Evolutionary conservation across 2,113 vertebrate species (phyloP).

Genomic region (Illadopsis cleaveri): DNA sequence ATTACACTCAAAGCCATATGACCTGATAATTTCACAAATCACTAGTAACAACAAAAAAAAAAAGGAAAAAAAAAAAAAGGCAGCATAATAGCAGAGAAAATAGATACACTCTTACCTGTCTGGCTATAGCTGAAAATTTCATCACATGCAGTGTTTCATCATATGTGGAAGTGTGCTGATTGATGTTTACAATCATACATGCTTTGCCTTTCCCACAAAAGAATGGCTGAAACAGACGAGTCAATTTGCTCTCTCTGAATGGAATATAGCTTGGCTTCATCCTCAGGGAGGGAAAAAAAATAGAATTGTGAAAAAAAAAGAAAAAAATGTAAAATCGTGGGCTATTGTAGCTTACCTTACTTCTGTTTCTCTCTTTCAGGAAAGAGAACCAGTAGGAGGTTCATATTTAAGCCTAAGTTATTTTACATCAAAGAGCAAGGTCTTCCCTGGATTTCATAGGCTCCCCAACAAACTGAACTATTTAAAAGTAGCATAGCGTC

Average conservation of each 20-base stretch:
- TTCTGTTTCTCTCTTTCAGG: background rate
- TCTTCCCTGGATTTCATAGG: background rate
- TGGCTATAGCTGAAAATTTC: constrained; percentile 90
- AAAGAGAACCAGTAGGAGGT: background rate
- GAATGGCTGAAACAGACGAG: constrained; percentile 87
- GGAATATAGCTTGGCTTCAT: constrained; percentile 76
- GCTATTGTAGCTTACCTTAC: background rate
- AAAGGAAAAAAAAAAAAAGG: too few relatives aligned
- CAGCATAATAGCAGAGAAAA: background rate
- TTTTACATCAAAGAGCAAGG: background rate
- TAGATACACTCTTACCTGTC: constrained; percentile 72
- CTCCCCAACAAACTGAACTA: background rate
- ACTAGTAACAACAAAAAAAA: background rate
- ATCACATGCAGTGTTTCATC: constrained; percentile 89
- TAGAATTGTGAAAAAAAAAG: background rate
- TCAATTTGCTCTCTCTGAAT: constrained; percentile 90
- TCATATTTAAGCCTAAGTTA: background rate
- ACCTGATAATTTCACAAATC: background rate
- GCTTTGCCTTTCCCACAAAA: constrained; percentile 87
- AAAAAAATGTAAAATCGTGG: background rate
- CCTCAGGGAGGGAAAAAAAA: background rate
- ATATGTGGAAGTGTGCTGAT: constrained; percentile 85
- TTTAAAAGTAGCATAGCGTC: background rate
- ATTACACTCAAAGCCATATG: background rate
- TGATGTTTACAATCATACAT: constrained; percentile 90